A percentile compares a stretch with the other conserved stretches of the same genome.
These are phyloP conservation scores for Solen grandis DNA, from an alignment of 1,140 invertebrate species.

Conservation along the genomic window DNA sequence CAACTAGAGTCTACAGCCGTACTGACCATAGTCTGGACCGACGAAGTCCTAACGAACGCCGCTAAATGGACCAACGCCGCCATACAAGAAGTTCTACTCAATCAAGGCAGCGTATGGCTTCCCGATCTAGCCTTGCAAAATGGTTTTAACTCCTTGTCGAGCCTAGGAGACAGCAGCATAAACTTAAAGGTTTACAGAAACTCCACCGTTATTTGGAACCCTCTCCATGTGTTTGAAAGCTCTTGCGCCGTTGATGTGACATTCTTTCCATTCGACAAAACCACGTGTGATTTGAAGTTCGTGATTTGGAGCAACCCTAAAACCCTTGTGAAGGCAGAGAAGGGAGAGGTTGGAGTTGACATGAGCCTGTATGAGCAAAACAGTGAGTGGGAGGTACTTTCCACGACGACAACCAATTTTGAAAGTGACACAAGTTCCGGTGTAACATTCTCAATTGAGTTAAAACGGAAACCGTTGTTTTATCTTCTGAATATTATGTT, in stretches of 20 bases:
- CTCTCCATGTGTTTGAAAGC: slow-evolving; percentile 49
- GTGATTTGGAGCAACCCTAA: slow-evolving; percentile 43
- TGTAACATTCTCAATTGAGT: slow-evolving; percentile 36
- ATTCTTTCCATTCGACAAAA: slow-evolving; percentile 54
- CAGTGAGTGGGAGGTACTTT: slow-evolving; percentile 32
- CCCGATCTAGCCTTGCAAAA: slow-evolving; percentile 54
- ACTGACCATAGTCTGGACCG: slow-evolving; percentile 49
- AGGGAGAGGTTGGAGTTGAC: slow-evolving; percentile 16
- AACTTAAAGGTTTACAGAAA: slow-evolving; percentile 18
- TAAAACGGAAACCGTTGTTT: slow-evolving; percentile 45
- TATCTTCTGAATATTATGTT: slow-evolving; percentile 47
- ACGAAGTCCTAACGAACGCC: slow-evolving; percentile 5
- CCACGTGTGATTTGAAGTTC: slow-evolving; percentile 47
- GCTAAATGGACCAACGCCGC: slow-evolving; percentile 80
- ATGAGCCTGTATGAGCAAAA: slow-evolving; percentile 3
- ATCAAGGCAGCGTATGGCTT: slow-evolving; percentile 52
- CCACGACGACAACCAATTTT: background rate
- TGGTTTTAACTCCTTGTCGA: slow-evolving; percentile 20
- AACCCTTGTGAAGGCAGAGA: background rate
- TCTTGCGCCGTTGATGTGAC: slow-evolving; percentile 39
- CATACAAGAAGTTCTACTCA: slow-evolving; percentile 66
- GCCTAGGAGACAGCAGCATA: slow-evolving; percentile 22
- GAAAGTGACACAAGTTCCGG: slow-evolving; percentile 16
- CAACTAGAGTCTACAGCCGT: slow-evolving; percentile 42
- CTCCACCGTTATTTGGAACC: slow-evolving; percentile 14